Evolutionary conservation across 2,113 vertebrate species (phyloP), one percentile per base, ranked within the genome.

Genomic region (Calyptommatus sinebrachiatus): DNA sequence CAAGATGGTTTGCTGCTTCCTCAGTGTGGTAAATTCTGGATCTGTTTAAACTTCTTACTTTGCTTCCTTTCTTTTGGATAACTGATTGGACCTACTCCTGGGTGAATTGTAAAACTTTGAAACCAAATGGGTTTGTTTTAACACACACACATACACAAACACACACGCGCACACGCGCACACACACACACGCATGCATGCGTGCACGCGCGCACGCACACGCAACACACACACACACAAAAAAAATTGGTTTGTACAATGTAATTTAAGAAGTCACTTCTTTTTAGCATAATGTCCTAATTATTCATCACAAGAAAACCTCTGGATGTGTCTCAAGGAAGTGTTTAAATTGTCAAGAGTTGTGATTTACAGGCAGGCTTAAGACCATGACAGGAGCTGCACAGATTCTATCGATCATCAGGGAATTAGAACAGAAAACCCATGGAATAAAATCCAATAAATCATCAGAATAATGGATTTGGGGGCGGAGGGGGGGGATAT

Each of bases 261-360:
- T 69, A 70, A 79, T 79, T 79, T 83, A 75, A 83, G 71, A 28
- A 74, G 65, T 45, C 45, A 24, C 65, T 65, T 79, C 76, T 83
- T 70, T 79, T 79, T 69, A 79, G 71, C 63, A 70, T 50, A 83
- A 79, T 4, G 29, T 69, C 63, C 65, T 79, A 78, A 79, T 74
- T 74, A 79, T 83, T 83, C 45, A 50, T 79, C 57, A 31, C 45
- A 70, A n/a, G 28, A 48, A 46, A 35, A 76, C 21, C 45, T 45
- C 71, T 5, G 50, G 24, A 69, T 68, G 29, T 74, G 61, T 68
- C 85, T 82, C 31, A 29, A 28, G 79, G 71, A 74, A 62, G 63
- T 50, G 29, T 78, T 84, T 76, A 78, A 83, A 75, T 60, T 84
- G 75, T 71, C 78, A 84, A 68, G 35, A 18, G 22, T 74, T 11